Evolutionary conservation across 2,888 invertebrate genomes (phyloP).

Genomic region (Mayetiola destructor): DNA sequence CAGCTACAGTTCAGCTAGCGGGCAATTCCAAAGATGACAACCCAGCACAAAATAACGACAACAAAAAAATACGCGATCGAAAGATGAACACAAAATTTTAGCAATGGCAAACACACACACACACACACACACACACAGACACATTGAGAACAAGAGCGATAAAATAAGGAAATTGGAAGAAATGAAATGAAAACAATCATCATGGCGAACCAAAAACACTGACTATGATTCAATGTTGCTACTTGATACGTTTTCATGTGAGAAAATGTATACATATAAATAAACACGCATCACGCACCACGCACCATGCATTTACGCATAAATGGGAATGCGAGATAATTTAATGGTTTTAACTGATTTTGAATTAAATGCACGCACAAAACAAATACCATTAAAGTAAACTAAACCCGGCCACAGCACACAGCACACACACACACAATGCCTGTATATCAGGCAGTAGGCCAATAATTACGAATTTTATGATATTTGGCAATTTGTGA

Average conservation of each 20-base stretch:
- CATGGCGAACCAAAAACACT: background rate
- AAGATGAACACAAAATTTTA: background rate
- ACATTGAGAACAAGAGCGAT: background rate
- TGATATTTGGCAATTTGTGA: no score
- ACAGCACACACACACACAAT: no score
- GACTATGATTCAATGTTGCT: no score
- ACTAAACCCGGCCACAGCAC: no score
- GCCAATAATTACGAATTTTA: no score
- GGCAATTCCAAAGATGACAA: no score
- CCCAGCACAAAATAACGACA: background rate
- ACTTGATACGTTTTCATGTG: no score
- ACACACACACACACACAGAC: background rate
- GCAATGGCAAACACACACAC: background rate
- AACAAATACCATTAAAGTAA: no score
- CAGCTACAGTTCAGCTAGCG: no score
- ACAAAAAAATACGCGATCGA: background rate
- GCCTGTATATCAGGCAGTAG: no score
- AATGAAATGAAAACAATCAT: background rate
- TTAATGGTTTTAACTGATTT: slow-evolving; percentile 1
- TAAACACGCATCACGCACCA: background rate
- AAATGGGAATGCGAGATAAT: slow-evolving; percentile 8
- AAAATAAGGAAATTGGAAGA: background rate
- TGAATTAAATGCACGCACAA: background rate
- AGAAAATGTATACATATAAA: no score
- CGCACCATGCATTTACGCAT: background rate